Conservation (phyloP, 2,888 invertebrate species). For the Stratiomys singularior region DNA sequence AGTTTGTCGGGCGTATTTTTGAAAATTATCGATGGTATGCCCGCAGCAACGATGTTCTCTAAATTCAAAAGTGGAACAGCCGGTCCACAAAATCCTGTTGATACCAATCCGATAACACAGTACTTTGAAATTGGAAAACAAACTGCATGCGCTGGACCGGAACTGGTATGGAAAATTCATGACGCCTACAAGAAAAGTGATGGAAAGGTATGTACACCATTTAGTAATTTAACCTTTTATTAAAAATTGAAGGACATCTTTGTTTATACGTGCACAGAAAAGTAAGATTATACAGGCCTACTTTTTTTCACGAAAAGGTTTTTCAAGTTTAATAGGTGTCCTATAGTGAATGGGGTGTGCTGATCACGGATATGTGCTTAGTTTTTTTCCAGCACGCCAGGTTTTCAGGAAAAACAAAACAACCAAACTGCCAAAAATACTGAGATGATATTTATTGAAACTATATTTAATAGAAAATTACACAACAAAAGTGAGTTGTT, state of each 20-base stretch:
- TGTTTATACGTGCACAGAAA: slow-evolving; percentile 23
- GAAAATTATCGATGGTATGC: slow-evolving; percentile 66
- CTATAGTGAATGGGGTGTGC: no score
- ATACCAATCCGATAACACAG: slow-evolving; percentile 85
- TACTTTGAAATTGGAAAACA: slow-evolving; percentile 89
- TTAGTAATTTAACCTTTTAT: slow-evolving; percentile 10
- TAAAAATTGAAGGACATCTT: not conserved
- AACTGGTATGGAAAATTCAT: slow-evolving; percentile 90
- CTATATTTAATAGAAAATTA: no score
- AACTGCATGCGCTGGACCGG: slow-evolving; percentile 84
- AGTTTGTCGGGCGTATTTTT: slow-evolving; percentile 65
- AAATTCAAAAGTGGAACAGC: slow-evolving; percentile 75
- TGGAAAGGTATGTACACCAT: slow-evolving; percentile 77
- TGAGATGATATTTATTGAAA: no score
- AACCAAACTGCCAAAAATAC: no score
- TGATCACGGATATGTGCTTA: no score
- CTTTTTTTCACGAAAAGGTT: no score
- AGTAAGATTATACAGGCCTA: no score
- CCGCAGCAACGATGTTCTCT: slow-evolving; percentile 74
- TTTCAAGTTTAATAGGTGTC: no score
- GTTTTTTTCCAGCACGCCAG: no score
- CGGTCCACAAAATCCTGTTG: slow-evolving; percentile 69
- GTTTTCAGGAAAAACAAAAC: no score
- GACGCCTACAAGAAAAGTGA: slow-evolving; percentile 90
- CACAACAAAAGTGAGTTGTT: no score